These are phyloP conservation scores for Mergus octosetaceus DNA, from an alignment of 2,797 vertebrate genomes.

Conservation along the genomic window DNA sequence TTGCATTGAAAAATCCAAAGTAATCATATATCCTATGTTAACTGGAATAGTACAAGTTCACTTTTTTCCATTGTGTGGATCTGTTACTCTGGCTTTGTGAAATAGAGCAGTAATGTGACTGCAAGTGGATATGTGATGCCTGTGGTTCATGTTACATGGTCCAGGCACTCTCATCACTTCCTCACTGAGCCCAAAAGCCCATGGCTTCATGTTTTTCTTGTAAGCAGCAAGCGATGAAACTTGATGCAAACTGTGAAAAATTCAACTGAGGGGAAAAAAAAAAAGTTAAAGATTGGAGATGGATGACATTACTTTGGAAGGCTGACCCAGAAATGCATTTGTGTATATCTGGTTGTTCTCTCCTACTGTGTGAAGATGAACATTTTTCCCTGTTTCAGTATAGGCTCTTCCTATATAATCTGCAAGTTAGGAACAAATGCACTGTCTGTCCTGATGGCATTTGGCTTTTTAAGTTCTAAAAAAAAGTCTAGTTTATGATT, in stretches of 20 bases:
- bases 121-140: background rate
- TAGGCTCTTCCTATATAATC: background rate
- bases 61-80: background rate
- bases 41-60: background rate
- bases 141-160: background rate
- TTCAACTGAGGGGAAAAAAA: background rate
- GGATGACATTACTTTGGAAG: background rate
- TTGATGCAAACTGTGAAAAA: background rate
- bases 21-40: background rate
- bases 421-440: background rate
- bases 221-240: background rate
- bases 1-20: background rate
- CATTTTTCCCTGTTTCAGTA: background rate
- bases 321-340: background rate
- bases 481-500: background rate
- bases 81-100: background rate
- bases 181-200: background rate
- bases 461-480: background rate
- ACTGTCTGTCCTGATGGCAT: background rate
- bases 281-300: background rate
- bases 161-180: background rate
- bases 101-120: background rate
- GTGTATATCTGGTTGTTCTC: background rate
- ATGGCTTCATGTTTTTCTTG: background rate
- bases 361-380: background rate